phyloP scores from a whole-genome alignment of 2,888 invertebrate species.

The Apocheima hispidaria region DNA sequence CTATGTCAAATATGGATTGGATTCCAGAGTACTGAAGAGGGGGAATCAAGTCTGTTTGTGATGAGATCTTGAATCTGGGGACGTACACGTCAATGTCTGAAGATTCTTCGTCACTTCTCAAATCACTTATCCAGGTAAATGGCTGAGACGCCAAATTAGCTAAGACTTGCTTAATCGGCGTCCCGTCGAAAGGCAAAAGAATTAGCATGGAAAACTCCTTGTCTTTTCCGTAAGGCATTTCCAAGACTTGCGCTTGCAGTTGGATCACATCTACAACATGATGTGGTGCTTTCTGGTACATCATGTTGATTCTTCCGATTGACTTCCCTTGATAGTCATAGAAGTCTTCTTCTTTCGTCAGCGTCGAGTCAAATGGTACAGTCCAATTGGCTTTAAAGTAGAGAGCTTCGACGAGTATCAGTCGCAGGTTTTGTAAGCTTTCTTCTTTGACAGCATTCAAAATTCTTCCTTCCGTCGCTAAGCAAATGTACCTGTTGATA shows the following conservation, averaged over 20 bases:
- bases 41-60: constrained; percentile 75
- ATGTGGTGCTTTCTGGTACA: constrained; percentile 88
- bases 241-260: constrained; percentile 87
- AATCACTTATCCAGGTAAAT: constrained; percentile 79
- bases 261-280: constrained; percentile 81
- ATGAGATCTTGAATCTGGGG: constrained; percentile 86
- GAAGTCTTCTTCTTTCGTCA: constrained; percentile 85
- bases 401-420: constrained; percentile 89
- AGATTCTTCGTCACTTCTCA: constrained; percentile 71
- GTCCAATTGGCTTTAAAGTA: constrained; percentile 92
- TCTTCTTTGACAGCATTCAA: constrained; percentile 86
- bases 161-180: constrained; percentile 78
- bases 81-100: constrained; percentile 86
- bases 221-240: constrained; percentile 89
- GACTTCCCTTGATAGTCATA: constrained; percentile 85
- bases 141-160: constrained; percentile 79
- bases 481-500: constrained; percentile 89
- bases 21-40: constrained; percentile 87
- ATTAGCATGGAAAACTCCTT: constrained; percentile 88
- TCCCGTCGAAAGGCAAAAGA: constrained; percentile 87
- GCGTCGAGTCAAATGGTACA: constrained; percentile 86
- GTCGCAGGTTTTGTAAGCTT: constrained; percentile 69
- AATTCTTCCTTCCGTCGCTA: constrained; percentile 89
- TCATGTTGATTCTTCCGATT: constrained; percentile 89
- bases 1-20: constrained; percentile 86